Evolutionary conservation across 2,797 vertebrate species (phyloP), one percentile per base, ranked within the genome.

Genomic region (Apodemus agrarius): DNA sequence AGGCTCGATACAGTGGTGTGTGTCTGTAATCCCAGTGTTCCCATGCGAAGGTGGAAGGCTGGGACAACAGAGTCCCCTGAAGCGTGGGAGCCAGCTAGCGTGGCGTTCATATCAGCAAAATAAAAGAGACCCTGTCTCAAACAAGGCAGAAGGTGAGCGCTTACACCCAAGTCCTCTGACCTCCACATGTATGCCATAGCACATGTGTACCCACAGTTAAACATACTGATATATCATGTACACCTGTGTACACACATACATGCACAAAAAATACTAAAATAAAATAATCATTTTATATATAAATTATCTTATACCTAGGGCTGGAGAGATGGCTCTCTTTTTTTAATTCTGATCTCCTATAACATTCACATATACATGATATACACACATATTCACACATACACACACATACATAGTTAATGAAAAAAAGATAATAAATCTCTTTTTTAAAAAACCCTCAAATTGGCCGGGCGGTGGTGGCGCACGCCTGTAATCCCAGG

Each of bases 241-340:
- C 26, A 83, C 29, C 19, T 12, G 22, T 67, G 16, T 49, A 57
- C 7, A 86, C n/a, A 88, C 16, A 54, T 19, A 57, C 14, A 74
- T 88, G 52, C n/a, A 59, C 52, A 86, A 74, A 87, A 88, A 88
- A 88, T 74, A 26, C 59, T 52, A 40, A 94, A 84, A 83, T 81
- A 88, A 40, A 52, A 34, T 65, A 96, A 31, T 26, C 87, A 76
- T 86, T 82, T 93, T 91, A 74, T 94, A 22, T 54, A 79, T 37
- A 93, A 4, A 46, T 94, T n/a, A 82, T 75, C 7, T 95, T 29
- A 87, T 16, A 54, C 65, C 65, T 69, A 72, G 46, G 46, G 46
- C 31, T 85, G 12, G 24, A 87, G 85, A 74, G 67, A 57, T 57
- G 49, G 34, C 4, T 54, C 63, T n/a, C 13, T 52, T 57, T 52